Base-by-base conservation (phyloP, 1,140 invertebrate species). In the Brachionus calyciflorus region DNA sequence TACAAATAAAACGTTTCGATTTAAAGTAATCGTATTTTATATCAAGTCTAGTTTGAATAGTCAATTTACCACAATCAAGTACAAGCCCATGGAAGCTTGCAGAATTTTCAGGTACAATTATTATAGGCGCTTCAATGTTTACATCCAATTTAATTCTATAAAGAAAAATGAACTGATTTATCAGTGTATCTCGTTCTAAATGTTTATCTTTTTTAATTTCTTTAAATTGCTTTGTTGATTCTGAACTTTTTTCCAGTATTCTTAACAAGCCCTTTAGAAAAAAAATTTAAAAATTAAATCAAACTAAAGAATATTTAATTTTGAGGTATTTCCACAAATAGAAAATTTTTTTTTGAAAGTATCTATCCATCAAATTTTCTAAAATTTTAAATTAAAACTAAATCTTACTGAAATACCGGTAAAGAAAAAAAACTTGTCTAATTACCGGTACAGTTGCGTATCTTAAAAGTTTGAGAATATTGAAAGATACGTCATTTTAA, bases 71-170 rank as follows among this genome's bases (percentile, higher is more conserved):
- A 33, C 49, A 76, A 41, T 76, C 73, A 24, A 76, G 24, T 17
- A 76, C 28, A 24, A 76, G 21, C 1, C 30, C 73, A n/a, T 33
- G 14, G 1, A 49, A 17, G 14, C 24, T 33, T 19, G 9, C 5
- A 7, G 37, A 28, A 19, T 28, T 76, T 57, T 55, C 37, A n/a
- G 73, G 73, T 6, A 76, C 0, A 46, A 76, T 28, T 9, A 76
- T 57, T 14, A 55, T 26, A 44, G 73, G 73, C 10, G 73, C 73
- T 40, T 76, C 24, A 21, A 76, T 40, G 17, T 48, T 55, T 26
- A 76, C 33, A 41, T 76, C 73, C 12, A 76, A 30, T 55, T 76
- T 55, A 7, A 76, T 41, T 57, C 49, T 37, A 73, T 9, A 76
- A 76, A 76, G 5, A 33, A 19, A 46, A 55, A 55, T 44, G 6